Conservation (phyloP, 2,797 vertebrate genomes). For the Catostomus latipinnis region DNA sequence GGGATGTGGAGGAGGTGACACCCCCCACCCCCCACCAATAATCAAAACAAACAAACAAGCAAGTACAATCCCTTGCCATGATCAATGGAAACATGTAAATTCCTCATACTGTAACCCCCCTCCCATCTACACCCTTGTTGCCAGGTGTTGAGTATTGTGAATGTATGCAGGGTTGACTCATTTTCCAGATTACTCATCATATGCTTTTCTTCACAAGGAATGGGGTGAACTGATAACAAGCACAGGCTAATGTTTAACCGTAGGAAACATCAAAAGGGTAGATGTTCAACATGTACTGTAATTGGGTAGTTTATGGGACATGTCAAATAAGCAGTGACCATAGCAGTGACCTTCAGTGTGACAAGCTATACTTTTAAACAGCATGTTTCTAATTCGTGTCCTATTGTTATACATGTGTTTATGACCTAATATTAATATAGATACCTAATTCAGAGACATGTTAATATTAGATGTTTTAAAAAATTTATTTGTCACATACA, state of each 20-base stretch:
- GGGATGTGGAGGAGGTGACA: too few species aligned
- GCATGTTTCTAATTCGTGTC: not conserved
- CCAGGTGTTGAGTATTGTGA: slow-evolving; percentile 20
- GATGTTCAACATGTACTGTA: not conserved
- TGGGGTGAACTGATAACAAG: not conserved
- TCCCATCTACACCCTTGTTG: too few species aligned
- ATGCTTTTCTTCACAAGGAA: slow-evolving; percentile 14
- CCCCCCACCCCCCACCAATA: too few species aligned
- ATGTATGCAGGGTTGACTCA: slow-evolving; percentile 34
- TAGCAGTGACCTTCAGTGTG: not conserved
- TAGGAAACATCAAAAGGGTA: not conserved
- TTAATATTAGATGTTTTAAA: not conserved
- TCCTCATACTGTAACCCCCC: too few species aligned
- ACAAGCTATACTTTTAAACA: not conserved
- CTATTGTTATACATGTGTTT: not conserved
- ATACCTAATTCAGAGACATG: not conserved
- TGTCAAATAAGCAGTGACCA: not conserved
- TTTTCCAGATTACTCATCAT: slow-evolving; percentile 18
- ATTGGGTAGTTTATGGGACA: not conserved
- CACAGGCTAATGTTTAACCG: not conserved
- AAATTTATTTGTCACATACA: not conserved
- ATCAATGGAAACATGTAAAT: too few species aligned
- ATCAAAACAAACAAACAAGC: too few species aligned
- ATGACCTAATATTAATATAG: not conserved
- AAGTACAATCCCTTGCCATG: too few species aligned